Percentiles rank a stretch among this genome's conserved stretches.
Conservation (phyloP, 2,113 vertebrate genomes). For the Naja naja region DNA sequence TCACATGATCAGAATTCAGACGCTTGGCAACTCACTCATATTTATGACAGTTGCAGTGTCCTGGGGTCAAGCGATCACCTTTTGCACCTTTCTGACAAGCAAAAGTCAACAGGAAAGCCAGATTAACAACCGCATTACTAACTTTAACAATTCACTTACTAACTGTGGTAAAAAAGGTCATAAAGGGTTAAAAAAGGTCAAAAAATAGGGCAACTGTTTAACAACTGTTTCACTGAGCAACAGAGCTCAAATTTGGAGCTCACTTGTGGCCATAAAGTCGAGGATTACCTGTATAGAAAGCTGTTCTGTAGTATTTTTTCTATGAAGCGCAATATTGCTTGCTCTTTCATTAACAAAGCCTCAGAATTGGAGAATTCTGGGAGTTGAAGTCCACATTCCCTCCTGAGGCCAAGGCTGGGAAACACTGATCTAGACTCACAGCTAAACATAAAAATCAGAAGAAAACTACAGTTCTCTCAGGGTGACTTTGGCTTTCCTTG, state of each 20-base stretch:
- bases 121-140: background rate
- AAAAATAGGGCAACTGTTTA: background rate
- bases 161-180: background rate
- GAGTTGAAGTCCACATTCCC: background rate
- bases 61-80: background rate
- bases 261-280: background rate
- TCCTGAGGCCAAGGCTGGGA: background rate
- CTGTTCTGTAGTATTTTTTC: background rate
- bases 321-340: background rate
- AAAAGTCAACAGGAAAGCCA: background rate
- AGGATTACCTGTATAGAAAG: background rate
- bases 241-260: background rate
- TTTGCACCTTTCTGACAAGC: background rate
- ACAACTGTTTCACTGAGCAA: background rate
- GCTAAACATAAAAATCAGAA: background rate
- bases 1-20: background rate
- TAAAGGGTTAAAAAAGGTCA: background rate
- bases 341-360: background rate
- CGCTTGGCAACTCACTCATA: background rate
- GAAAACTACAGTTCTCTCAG: background rate
- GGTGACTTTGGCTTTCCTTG: background rate
- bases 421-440: fast-evolving
- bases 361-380: background rate
- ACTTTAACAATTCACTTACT: background rate
- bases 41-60: background rate